A percentile compares a stretch with the other conserved stretches of the same genome.
phyloP scores from a whole-genome alignment of 2,113 vertebrate genomes.

The Petroica traversi region DNA sequence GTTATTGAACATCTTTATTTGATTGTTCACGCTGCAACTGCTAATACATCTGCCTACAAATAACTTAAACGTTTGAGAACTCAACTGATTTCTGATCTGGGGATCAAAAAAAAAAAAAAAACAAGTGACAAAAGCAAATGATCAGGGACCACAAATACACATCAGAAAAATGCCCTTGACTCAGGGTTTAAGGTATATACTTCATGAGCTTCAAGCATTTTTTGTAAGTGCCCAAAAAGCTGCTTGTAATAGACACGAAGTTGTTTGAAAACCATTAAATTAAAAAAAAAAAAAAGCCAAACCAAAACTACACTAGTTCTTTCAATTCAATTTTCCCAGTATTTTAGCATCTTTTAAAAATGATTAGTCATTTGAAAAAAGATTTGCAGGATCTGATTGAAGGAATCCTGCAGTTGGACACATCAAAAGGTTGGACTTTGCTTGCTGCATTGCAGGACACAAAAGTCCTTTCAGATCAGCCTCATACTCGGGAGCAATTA shows the following conservation, averaged over 20 bases:
- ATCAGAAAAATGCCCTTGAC: neutral
- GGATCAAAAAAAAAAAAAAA: neutral
- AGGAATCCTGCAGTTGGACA: neutral
- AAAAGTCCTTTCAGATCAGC: neutral
- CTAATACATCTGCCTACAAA: neutral
- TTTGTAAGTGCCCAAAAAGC: neutral
- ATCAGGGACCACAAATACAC: neutral
- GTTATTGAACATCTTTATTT: neutral
- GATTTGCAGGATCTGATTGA: neutral
- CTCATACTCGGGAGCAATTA: neutral
- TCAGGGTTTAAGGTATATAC: neutral
- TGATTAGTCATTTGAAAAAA: neutral
- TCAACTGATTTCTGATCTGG: neutral
- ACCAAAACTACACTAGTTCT: rapidly evolving
- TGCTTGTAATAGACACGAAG: neutral
- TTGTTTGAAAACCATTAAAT: neutral
- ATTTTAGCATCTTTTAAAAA: neutral
- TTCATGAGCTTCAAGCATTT: neutral
- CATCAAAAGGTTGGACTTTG: neutral
- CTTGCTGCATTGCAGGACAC: neutral
- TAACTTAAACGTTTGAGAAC: neutral
- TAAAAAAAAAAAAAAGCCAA: no score
- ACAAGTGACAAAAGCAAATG: neutral
- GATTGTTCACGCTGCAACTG: neutral
- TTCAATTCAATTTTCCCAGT: neutral